Conservation (phyloP, 1,140 invertebrate genomes). For the Apis cerana region DNA sequence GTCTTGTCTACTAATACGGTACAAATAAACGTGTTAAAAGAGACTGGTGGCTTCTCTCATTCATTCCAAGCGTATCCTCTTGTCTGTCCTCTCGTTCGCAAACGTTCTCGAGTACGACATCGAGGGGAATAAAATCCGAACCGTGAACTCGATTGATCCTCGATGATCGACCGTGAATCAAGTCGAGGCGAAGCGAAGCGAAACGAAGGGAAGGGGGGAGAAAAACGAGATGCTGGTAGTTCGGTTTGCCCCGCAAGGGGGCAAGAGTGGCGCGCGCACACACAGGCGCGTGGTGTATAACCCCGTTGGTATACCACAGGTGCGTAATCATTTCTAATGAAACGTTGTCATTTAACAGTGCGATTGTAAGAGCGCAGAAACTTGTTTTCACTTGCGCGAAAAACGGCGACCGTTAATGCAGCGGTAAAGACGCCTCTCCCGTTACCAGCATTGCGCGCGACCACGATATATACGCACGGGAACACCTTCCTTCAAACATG, state of each 20-base stretch:
- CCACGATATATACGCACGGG: conserved; percentile 56
- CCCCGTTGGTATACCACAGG: conserved; percentile 25
- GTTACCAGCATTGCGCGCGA: conserved; percentile 75
- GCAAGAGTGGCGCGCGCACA: not conserved
- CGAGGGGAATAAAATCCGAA: not conserved
- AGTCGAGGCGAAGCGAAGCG: not conserved
- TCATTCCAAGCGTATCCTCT: too few relatives aligned
- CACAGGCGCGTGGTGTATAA: conserved; percentile 20
- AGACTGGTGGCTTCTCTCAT: too few relatives aligned
- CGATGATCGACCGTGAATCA: not conserved
- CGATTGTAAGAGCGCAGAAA: conserved; percentile 76
- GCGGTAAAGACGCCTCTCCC: conserved; percentile 82
- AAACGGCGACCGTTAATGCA: conserved; percentile 82
- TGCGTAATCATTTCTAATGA: conserved; percentile 80
- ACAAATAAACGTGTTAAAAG: too few relatives aligned
- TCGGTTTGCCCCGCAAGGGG: not conserved
- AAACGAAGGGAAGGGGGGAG: not conserved
- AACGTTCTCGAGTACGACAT: not conserved
- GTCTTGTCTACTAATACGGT: too few relatives aligned
- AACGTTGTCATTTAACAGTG: conserved; percentile 78
- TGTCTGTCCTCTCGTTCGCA: not conserved
- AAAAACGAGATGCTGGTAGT: conserved; percentile 32
- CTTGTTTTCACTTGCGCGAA: conserved; percentile 81
- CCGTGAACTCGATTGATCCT: not conserved
- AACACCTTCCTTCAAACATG: conserved; percentile 61